Evolutionary conservation across 1,140 invertebrate genomes (phyloP).

Genomic region (Dendrolimus punctatus): DNA sequence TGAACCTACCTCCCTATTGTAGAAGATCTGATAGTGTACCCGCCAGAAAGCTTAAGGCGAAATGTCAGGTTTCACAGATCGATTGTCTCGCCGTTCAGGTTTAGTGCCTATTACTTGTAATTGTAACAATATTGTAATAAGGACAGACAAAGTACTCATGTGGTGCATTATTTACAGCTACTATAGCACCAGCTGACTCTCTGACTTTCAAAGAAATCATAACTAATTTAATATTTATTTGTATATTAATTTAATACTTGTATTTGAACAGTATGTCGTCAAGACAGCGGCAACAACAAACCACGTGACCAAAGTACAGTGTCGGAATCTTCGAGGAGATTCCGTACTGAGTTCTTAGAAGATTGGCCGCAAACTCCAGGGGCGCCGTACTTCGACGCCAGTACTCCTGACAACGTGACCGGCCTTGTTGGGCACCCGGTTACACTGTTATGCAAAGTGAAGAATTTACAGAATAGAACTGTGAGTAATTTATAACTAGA

Average conservation of each 20-base stretch:
- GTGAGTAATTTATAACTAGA: conserved; percentile 73
- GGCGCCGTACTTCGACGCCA: conserved; percentile 86
- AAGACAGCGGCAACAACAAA: conserved; percentile 44
- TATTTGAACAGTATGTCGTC: conserved; percentile 43
- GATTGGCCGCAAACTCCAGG: conserved; percentile 81
- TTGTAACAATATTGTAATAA: too few relatives aligned
- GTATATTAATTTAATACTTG: not conserved
- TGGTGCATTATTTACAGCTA: not conserved
- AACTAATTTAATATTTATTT: not conserved
- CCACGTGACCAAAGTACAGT: conserved; percentile 59
- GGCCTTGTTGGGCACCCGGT: conserved; percentile 90
- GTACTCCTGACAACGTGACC: conserved; percentile 86
- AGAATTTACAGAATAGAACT: conserved; percentile 91
- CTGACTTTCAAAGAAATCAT: too few relatives aligned
- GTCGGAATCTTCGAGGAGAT: conserved; percentile 74
- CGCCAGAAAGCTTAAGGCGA: too few relatives aligned
- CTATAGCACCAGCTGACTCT: conserved; percentile 3
- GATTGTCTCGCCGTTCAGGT: too few relatives aligned
- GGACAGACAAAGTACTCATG: too few relatives aligned
- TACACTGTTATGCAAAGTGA: conserved; percentile 88
- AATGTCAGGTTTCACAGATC: too few relatives aligned
- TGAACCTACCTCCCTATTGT: too few relatives aligned
- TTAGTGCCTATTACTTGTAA: too few relatives aligned
- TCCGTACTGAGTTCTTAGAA: conserved; percentile 82
- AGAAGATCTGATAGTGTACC: too few relatives aligned